A percentile compares a stretch with the other conserved stretches of the same genome.
Evolutionary conservation across 1,140 invertebrate genomes (phyloP).

Genomic region (Camponotus vicinus): DNA sequence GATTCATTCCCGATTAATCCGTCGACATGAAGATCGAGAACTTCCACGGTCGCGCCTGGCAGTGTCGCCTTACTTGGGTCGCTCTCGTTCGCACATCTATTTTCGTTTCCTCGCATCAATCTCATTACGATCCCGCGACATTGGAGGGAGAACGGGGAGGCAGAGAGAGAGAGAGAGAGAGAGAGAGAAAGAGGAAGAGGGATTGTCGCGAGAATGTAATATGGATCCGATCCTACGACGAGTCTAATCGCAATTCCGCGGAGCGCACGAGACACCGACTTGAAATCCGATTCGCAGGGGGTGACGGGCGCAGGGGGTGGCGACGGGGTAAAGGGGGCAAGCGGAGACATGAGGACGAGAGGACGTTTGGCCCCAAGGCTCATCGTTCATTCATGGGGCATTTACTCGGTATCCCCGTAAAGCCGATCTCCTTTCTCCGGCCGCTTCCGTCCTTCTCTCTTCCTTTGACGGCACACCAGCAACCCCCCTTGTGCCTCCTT

Average conservation of each 20-base stretch:
- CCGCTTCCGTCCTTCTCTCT: slow-evolving; percentile 52
- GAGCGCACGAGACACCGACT: slow-evolving; percentile 69
- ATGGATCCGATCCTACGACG: slow-evolving; percentile 77
- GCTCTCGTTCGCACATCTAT: slow-evolving; percentile 59
- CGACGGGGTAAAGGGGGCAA: slow-evolving; percentile 39
- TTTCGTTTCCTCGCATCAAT: slow-evolving; percentile 63
- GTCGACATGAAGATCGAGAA: slow-evolving; percentile 41
- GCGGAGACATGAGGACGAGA: slow-evolving; percentile 16
- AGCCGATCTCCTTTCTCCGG: slow-evolving; percentile 72
- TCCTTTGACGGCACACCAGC: slow-evolving; percentile 42
- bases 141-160: not conserved
- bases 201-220: slow-evolving; percentile 77
- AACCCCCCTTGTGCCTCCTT: slow-evolving; percentile 73
- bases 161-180: not conserved
- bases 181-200: not conserved
- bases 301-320: too few relatives aligned
- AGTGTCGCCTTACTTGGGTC: not conserved
- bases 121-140: slow-evolving; percentile 50
- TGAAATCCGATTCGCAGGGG: slow-evolving; percentile 80
- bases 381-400: slow-evolving; percentile 86
- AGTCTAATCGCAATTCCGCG: slow-evolving; percentile 78
- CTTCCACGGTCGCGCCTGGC: not conserved
- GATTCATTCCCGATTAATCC: slow-evolving; percentile 27
- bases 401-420: slow-evolving; percentile 85
- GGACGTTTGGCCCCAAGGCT: slow-evolving; percentile 78